phyloP scores from a whole-genome alignment of 2,888 invertebrate genomes.

The Neocrepidodera transversa region DNA sequence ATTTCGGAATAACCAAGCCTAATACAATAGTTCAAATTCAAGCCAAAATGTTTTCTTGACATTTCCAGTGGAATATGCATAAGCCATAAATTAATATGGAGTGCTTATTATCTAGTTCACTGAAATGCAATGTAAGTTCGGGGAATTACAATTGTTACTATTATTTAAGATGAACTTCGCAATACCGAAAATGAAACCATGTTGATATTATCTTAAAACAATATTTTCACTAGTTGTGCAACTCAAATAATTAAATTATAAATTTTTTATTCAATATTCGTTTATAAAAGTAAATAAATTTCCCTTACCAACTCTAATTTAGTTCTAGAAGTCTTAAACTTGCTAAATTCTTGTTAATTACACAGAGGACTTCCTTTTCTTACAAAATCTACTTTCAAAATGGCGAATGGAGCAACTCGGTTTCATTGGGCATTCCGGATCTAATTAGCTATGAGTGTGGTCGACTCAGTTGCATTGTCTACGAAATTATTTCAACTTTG shows the following conservation, averaged over 20 bases:
- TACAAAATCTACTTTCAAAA: slow-evolving; percentile 1
- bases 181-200: background rate
- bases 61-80: background rate
- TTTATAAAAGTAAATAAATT: no score
- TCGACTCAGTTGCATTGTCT: background rate
- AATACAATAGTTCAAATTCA: background rate
- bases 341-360: background rate
- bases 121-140: background rate
- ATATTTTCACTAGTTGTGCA: no score
- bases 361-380: slow-evolving; percentile 3
- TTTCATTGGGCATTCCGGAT: background rate
- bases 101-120: background rate
- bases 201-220: slow-evolving; percentile 1
- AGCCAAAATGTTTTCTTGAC: slow-evolving; percentile 6
- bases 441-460: slow-evolving; percentile 3
- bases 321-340: no score
- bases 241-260: no score
- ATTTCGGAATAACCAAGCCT: background rate
- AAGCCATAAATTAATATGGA: background rate
- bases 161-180: slow-evolving; percentile 1
- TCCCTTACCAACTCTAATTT: no score
- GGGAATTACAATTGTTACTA: slow-evolving; percentile 1
- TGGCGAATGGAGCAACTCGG: background rate
- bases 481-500: background rate
- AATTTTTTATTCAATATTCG: no score